Percentiles rank a stretch among this genome's conserved stretches.
phyloP scores from a whole-genome alignment of 2,113 vertebrate species.

The Proterorhinus semilunaris region DNA sequence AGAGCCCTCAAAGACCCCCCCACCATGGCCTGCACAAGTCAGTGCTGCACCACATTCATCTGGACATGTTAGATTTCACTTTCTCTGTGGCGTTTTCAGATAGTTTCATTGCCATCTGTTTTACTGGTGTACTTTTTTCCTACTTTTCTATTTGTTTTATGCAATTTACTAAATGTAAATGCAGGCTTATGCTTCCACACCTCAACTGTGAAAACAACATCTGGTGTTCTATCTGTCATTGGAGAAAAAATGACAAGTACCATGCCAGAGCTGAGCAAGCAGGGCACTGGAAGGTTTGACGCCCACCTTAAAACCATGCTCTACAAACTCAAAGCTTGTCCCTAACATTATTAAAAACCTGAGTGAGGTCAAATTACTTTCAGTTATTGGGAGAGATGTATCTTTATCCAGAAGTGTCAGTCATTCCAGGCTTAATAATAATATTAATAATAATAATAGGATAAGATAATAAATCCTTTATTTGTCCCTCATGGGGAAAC shows the following conservation, averaged over 20 bases:
- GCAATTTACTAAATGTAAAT: conserved; percentile 5
- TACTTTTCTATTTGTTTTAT: conserved; percentile 3
- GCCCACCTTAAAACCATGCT: conserved; percentile 15
- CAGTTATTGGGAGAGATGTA: conserved; percentile 10
- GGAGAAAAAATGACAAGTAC: conserved; percentile 15
- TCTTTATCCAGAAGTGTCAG: no score
- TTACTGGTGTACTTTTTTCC: background rate
- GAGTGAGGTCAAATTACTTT: conserved; percentile 2
- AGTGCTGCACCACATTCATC: conserved; percentile 59
- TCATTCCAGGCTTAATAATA: no score
- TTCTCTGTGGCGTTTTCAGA: conserved; percentile 5
- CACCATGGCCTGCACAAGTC: conserved; percentile 94
- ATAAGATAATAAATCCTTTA: no score
- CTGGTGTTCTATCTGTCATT: background rate
- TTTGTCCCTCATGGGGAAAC: no score
- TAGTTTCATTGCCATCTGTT: conserved; percentile 3
- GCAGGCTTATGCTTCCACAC: conserved; percentile 5
- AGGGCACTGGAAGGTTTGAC: conserved; percentile 9
- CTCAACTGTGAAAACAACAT: conserved; percentile 7
- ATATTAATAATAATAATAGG: no score
- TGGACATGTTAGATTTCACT: background rate
- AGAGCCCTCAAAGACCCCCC: conserved; percentile 90
- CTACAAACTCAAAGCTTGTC: conserved; percentile 28
- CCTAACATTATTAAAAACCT: conserved; percentile 24
- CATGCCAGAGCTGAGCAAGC: conserved; percentile 21